Conservation (phyloP, 2,113 vertebrate genomes). For the Amphiprion ocellaris region DNA sequence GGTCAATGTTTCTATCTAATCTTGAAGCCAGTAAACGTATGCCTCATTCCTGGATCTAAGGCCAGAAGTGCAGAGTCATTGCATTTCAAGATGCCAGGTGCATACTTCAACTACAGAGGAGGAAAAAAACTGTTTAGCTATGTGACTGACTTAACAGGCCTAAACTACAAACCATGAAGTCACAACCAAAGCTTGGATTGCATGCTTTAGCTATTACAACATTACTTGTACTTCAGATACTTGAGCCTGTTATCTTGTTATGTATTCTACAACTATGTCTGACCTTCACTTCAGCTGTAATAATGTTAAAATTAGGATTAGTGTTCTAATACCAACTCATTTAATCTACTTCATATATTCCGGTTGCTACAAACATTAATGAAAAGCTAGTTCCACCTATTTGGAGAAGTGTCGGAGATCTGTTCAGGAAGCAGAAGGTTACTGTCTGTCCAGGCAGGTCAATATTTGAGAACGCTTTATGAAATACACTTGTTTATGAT, state of each 20-base stretch:
- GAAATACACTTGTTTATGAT: conserved; percentile 72
- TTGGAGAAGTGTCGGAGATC: conserved; percentile 37
- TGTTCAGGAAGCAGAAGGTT: conserved; percentile 38
- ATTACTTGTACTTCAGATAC: conserved; percentile 9
- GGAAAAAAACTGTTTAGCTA: conserved; percentile 11
- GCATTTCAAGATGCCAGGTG: conserved; percentile 35
- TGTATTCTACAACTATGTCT: background rate
- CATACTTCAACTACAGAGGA: conserved; percentile 31
- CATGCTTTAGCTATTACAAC: conserved; percentile 29
- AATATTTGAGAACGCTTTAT: conserved; percentile 83
- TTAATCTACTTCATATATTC: conserved; percentile 4
- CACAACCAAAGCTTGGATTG: conserved; percentile 37
- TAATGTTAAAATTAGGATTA: conserved; percentile 1
- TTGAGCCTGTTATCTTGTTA: background rate
- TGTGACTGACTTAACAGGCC: conserved; percentile 33
- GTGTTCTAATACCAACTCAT: background rate
- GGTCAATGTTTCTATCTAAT: conserved; percentile 72
- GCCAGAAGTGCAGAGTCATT: conserved; percentile 46
- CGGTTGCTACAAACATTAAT: conserved; percentile 20
- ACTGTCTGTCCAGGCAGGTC: conserved; percentile 53
- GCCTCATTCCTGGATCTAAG: conserved; percentile 21
- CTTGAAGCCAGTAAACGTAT: conserved; percentile 59
- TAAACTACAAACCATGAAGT: conserved; percentile 32
- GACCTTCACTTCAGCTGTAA: background rate
- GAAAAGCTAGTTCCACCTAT: conserved; percentile 7